Percentiles rank a stretch among this genome's conserved stretches.
Conservation (phyloP, 1,140 invertebrate species). For the Onthophagus taurus region DNA sequence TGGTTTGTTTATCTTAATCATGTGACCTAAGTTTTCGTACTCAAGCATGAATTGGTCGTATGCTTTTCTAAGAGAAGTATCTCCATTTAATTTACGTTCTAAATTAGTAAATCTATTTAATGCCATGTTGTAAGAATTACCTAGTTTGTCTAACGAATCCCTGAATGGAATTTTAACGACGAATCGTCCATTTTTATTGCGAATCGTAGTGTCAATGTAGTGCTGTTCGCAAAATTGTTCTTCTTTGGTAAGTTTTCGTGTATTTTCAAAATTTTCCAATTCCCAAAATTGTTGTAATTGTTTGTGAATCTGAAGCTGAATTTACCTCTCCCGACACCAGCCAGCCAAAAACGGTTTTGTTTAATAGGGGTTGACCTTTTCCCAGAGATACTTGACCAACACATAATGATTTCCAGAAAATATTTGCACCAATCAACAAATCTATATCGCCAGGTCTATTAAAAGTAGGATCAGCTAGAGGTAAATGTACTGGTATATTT, state of each 20-base stretch:
- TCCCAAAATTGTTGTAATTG: conserved; percentile 12
- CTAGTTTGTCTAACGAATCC: conserved; percentile 22
- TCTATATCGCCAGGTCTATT: conserved; percentile 22
- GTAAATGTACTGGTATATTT: conserved; percentile 10
- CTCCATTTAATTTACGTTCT: conserved; percentile 27
- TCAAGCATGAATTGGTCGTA: conserved; percentile 31
- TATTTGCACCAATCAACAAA: conserved; percentile 26
- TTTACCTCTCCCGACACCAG: conserved; percentile 16
- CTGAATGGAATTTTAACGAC: conserved; percentile 26
- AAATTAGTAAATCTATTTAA: conserved; percentile 16
- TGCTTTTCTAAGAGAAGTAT: background rate
- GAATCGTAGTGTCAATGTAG: too few species aligned
- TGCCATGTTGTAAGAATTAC: conserved; percentile 24
- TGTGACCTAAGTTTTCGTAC: conserved; percentile 25
- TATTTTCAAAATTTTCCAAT: conserved; percentile 23
- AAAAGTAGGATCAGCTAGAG: conserved; percentile 27
- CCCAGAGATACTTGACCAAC: conserved; percentile 23
- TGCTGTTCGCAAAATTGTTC: too few species aligned
- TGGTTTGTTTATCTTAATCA: conserved; percentile 14
- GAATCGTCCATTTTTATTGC: conserved; percentile 33
- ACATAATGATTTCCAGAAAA: conserved; percentile 29
- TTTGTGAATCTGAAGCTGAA: conserved; percentile 5
- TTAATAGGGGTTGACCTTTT: conserved; percentile 20
- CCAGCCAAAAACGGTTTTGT: conserved; percentile 32
- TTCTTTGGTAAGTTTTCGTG: too few species aligned